Evolutionary conservation across 2,797 vertebrate genomes (phyloP).

Genomic region (Anniella stebbinsi): DNA sequence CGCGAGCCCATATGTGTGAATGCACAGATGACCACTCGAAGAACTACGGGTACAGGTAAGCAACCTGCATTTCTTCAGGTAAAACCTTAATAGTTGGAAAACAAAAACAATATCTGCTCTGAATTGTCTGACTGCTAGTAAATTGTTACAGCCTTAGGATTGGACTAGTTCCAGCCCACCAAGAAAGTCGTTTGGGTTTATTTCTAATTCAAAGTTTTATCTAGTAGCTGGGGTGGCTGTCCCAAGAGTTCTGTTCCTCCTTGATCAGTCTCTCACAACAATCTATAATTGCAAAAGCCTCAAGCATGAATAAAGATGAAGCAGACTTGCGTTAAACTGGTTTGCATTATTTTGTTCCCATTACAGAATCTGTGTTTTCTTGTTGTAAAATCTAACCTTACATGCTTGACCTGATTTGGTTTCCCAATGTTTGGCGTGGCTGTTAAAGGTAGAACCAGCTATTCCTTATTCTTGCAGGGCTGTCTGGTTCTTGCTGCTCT

Average conservation of each 20-base stretch:
- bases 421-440: neutral
- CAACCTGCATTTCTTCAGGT: no score
- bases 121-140: no score
- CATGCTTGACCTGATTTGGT: neutral
- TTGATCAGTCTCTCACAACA: conserved; percentile 1
- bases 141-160: neutral
- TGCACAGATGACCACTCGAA: no score
- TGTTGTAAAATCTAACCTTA: neutral
- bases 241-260: neutral
- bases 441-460: neutral
- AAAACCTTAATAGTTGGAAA: neutral
- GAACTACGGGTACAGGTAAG: no score
- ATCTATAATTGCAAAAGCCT: neutral
- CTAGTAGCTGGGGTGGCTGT: neutral
- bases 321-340: neutral
- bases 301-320: neutral
- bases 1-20: no score
- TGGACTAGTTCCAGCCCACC: neutral
- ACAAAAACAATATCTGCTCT: neutral
- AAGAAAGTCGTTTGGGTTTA: neutral
- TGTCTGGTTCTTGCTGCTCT: neutral
- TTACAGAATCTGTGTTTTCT: neutral
- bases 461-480: neutral
- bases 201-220: neutral
- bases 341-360: neutral